Percentiles rank a stretch among this genome's conserved stretches.
phyloP scores from a whole-genome alignment of 2,888 invertebrate genomes.

The Apoderus coryli region DNA sequence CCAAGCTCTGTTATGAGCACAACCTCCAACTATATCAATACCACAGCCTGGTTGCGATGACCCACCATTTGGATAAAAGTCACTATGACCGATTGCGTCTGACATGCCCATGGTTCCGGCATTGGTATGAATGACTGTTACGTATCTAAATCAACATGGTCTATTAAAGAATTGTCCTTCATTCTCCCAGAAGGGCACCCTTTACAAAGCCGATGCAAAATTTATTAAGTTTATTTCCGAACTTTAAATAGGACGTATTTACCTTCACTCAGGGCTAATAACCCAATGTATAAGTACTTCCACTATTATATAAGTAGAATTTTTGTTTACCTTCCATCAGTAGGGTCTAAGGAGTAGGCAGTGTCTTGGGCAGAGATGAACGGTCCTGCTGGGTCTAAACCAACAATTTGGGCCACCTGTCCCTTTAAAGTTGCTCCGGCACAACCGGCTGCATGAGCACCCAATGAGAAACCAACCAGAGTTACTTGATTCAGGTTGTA shows the following conservation, averaged over 20 bases:
- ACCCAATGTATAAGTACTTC: too few relatives aligned
- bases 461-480: constrained; percentile 14
- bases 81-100: constrained; percentile 11
- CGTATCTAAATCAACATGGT: too few relatives aligned
- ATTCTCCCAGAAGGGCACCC: too few relatives aligned
- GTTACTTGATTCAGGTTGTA: constrained; percentile 9
- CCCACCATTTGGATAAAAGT: constrained; percentile 15
- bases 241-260: too few relatives aligned
- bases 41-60: constrained; percentile 14
- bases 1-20: constrained; percentile 15
- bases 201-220: too few relatives aligned
- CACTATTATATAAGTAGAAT: too few relatives aligned
- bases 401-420: constrained; percentile 10
- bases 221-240: too few relatives aligned
- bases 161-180: too few relatives aligned
- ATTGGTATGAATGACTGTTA: constrained; percentile 15
- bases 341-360: constrained; percentile 7
- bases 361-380: constrained; percentile 8
- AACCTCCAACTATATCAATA: constrained; percentile 12
- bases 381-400: constrained; percentile 15
- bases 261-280: too few relatives aligned
- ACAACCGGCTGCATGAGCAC: constrained; percentile 13
- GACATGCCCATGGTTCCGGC: constrained; percentile 12
- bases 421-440: constrained; percentile 11
- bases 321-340: too few relatives aligned